A percentile compares a stretch with the other conserved stretches of the same genome.
These are phyloP conservation scores for Rhynchotus rufescens DNA, from an alignment of 2,797 vertebrate species.

Conservation along the genomic window DNA sequence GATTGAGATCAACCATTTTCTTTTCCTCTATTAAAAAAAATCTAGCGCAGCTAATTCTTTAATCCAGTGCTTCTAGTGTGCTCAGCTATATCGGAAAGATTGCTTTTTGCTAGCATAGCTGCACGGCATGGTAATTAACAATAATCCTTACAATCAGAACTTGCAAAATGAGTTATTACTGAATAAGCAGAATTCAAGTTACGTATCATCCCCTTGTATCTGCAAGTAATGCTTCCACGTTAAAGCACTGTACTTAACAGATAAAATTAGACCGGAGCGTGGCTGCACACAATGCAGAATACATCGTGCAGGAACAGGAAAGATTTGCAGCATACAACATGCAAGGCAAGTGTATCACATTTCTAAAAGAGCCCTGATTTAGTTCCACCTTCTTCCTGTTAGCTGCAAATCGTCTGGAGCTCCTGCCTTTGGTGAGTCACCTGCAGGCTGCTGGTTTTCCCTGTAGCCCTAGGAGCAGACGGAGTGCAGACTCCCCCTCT, in stretches of 20 bases:
- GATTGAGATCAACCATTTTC: constrained; percentile 41
- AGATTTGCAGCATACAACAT: neutral
- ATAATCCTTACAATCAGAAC: constrained; percentile 1
- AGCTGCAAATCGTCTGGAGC: neutral
- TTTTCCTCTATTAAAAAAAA: constrained; percentile 42
- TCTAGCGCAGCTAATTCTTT: constrained; percentile 1
- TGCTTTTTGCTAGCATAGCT: neutral
- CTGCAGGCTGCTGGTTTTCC: accelerated
- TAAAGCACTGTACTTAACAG: neutral
- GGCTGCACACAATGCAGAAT: neutral
- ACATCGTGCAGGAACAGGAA: neutral
- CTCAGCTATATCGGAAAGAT: neutral
- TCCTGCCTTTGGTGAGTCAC: neutral
- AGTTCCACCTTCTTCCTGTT: neutral
- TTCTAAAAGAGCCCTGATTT: neutral
- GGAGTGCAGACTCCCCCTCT: neutral
- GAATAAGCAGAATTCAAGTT: constrained; percentile 46
- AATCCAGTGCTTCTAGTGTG: constrained; percentile 28
- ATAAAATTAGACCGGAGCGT: neutral
- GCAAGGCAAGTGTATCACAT: neutral
- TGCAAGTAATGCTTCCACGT: neutral
- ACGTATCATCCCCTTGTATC: neutral
- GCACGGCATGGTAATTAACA: constrained; percentile 41
- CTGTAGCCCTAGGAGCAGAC: neutral
- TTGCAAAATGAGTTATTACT: constrained; percentile 12